These are phyloP conservation scores for Cyclina sinensis DNA, from an alignment of 1,140 invertebrate species.

Conservation along the genomic window DNA sequence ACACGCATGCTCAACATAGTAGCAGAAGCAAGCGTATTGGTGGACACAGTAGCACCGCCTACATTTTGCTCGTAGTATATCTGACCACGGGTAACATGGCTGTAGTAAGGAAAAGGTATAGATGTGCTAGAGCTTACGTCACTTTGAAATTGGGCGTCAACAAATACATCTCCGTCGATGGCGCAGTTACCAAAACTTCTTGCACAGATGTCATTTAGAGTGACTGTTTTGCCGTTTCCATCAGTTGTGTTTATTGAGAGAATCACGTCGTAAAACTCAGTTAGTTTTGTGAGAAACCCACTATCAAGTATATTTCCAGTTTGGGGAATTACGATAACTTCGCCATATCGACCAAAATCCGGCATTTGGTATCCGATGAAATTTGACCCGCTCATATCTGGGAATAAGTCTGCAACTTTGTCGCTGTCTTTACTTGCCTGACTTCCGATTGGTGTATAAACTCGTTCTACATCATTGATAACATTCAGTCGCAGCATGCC, in stretches of 20 bases:
- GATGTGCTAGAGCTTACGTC: background rate
- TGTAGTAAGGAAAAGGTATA: conserved; percentile 42
- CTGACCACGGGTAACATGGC: background rate
- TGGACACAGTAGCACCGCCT: conserved; percentile 4
- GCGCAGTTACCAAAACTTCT: conserved; percentile 12
- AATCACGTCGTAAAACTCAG: background rate
- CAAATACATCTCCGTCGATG: conserved; percentile 54
- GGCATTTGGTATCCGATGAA: conserved; percentile 42
- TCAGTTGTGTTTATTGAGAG: background rate
- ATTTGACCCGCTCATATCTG: conserved; percentile 23
- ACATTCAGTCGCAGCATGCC: conserved; percentile 69
- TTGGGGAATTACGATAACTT: conserved; percentile 42
- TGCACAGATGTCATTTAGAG: conserved; percentile 43
- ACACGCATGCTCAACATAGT: conserved; percentile 30
- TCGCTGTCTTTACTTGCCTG: conserved; percentile 32
- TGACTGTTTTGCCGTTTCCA: background rate
- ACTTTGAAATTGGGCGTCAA: background rate
- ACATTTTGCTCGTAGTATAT: conserved; percentile 40
- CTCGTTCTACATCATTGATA: conserved; percentile 42
- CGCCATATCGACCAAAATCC: conserved; percentile 23
- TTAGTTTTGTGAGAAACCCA: background rate
- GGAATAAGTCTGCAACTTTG: background rate
- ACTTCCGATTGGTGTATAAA: conserved; percentile 56
- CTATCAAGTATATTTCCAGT: conserved; percentile 50
- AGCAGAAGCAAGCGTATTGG: background rate